These are phyloP conservation scores for Wiebesia pumilae DNA, from an alignment of 1,140 invertebrate species.

Conservation along the genomic window DNA sequence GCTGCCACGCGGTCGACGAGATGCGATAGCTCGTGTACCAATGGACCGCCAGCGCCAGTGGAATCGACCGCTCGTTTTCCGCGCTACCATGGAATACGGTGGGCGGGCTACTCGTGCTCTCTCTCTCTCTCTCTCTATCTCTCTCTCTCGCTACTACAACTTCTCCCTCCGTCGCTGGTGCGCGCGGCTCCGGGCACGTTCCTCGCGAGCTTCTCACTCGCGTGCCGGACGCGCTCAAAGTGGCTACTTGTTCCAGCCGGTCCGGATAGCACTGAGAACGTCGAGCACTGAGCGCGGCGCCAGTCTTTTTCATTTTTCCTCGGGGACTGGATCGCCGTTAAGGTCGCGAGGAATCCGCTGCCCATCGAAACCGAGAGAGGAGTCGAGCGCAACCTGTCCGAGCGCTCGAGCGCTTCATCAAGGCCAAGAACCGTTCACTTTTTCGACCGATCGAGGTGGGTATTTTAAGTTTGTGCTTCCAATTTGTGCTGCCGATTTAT, in stretches of 20 bases:
- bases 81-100: slow-evolving; percentile 24
- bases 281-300: too few relatives aligned
- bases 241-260: slow-evolving; percentile 39
- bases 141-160: neutral
- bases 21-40: slow-evolving; percentile 36
- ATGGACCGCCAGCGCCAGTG: slow-evolving; percentile 22
- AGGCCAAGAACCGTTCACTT: neutral
- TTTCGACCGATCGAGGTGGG: neutral
- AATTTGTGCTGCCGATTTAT: neutral
- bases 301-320: neutral
- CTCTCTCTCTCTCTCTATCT: slow-evolving; percentile 43
- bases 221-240: slow-evolving; percentile 63
- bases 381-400: neutral
- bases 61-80: slow-evolving; percentile 41
- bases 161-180: slow-evolving; percentile 44
- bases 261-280: neutral
- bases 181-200: slow-evolving; percentile 47
- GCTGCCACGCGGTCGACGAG: slow-evolving; percentile 37
- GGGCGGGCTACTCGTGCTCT: slow-evolving; percentile 33
- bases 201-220: slow-evolving; percentile 61
- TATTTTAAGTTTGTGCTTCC: neutral
- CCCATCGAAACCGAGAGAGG: too few relatives aligned
- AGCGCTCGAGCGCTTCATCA: too few relatives aligned
- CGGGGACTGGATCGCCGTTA: neutral
- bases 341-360: too few relatives aligned